Percentiles rank a stretch among this genome's conserved stretches.
Conservation (phyloP, 2,888 invertebrate species). For the Augochlorella aurata region DNA sequence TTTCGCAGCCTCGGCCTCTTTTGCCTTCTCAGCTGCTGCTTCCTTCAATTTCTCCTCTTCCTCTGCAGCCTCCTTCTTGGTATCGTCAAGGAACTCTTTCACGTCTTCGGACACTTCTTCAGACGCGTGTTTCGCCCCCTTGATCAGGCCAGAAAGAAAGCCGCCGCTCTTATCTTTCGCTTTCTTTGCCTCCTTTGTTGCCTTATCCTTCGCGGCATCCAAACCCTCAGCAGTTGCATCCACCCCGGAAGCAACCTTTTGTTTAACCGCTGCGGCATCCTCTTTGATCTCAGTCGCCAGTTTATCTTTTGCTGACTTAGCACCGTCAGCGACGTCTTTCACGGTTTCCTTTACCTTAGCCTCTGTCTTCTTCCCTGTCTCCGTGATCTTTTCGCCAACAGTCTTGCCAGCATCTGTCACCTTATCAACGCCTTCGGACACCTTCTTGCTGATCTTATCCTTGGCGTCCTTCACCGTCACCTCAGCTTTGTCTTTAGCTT, state of each 20-base stretch:
- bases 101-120: constrained; percentile 66
- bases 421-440: neutral
- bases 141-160: constrained; percentile 68
- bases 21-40: constrained; percentile 62
- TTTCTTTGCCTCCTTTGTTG: constrained; percentile 71
- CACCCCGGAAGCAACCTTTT: constrained; percentile 11
- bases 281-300: constrained; percentile 65
- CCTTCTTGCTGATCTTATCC: neutral
- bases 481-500: constrained; percentile 51
- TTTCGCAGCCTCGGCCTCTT: constrained; percentile 50
- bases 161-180: constrained; percentile 62
- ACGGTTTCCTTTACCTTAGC: neutral
- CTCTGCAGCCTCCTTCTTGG: constrained; percentile 74
- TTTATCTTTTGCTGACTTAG: constrained; percentile 39
- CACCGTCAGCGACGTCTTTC: constrained; percentile 16
- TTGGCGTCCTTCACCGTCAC: constrained; percentile 80
- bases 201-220: constrained; percentile 76
- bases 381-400: neutral
- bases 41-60: constrained; percentile 81
- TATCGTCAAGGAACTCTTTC: constrained; percentile 83
- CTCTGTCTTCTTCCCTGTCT: neutral
- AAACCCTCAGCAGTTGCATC: constrained; percentile 31
- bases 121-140: constrained; percentile 63
- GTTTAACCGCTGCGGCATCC: constrained; percentile 52
- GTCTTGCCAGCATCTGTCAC: constrained; percentile 20